phyloP scores from a whole-genome alignment of 2,888 invertebrate genomes.

The Boloria euphrosyne region DNA sequence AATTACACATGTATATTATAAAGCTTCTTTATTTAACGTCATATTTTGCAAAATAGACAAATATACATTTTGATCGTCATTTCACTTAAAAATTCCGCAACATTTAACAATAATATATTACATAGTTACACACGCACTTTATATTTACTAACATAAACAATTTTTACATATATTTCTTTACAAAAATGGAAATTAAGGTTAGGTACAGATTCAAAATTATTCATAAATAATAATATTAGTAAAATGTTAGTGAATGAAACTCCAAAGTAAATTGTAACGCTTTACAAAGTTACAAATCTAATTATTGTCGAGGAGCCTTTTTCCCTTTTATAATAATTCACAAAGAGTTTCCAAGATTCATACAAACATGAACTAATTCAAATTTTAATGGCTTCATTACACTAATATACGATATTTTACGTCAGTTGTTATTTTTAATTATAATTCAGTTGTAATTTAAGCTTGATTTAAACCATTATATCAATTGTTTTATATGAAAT shows the following conservation, averaged over 20 bases:
- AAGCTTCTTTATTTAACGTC: slow-evolving; percentile 82
- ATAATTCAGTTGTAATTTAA: too few relatives aligned
- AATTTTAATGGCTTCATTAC: too few relatives aligned
- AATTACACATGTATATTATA: slow-evolving; percentile 51
- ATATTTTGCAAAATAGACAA: slow-evolving; percentile 82
- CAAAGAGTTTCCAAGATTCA: slow-evolving; percentile 3
- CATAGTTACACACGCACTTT: slow-evolving; percentile 63
- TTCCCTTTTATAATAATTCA: slow-evolving; percentile 49
- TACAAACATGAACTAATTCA: not conserved
- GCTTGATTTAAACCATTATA: too few relatives aligned
- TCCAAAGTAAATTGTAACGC: slow-evolving; percentile 25
- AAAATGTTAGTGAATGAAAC: not conserved
- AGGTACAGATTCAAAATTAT: slow-evolving; percentile 22
- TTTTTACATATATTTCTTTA: slow-evolving; percentile 27
- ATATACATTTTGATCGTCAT: slow-evolving; percentile 75
- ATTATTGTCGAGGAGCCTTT: slow-evolving; percentile 71
- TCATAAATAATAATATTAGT: slow-evolving; percentile 7
- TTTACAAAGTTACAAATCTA: slow-evolving; percentile 39
- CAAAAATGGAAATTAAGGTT: slow-evolving; percentile 14
- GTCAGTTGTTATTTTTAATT: too few relatives aligned
- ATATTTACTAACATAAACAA: slow-evolving; percentile 32
- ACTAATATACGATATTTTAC: too few relatives aligned
- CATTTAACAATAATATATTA: slow-evolving; percentile 77
- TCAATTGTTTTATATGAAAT: too few relatives aligned
- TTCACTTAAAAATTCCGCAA: slow-evolving; percentile 77